These are phyloP conservation scores for Leuctra nigra DNA, from an alignment of 2,888 invertebrate genomes.

Conservation along the genomic window DNA sequence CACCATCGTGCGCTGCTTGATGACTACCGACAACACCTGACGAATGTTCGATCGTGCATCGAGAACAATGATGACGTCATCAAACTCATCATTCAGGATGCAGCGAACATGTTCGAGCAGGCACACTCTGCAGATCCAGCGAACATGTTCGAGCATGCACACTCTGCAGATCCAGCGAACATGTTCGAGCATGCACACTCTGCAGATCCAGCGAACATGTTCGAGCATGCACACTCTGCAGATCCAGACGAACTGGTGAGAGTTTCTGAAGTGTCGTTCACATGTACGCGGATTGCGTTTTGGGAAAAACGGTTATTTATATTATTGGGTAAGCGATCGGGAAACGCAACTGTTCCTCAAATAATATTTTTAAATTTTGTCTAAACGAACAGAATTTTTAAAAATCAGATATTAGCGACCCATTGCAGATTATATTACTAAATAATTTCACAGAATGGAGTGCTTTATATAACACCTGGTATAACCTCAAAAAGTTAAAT, in stretches of 20 bases:
- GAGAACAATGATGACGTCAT: conserved; percentile 57
- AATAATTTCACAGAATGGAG: too few species aligned
- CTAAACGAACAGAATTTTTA: too few species aligned
- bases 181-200: conserved; percentile 55
- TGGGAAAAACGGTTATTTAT: too few species aligned
- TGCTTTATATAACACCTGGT: too few species aligned
- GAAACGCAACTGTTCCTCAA: too few species aligned
- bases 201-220: conserved; percentile 28
- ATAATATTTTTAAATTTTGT: too few species aligned
- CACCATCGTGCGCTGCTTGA: conserved; percentile 69
- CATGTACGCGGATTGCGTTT: too few species aligned
- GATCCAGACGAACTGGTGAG: conserved; percentile 27
- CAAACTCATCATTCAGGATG: conserved; percentile 67
- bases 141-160: conserved; percentile 54
- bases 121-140: conserved; percentile 39
- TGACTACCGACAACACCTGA: conserved; percentile 61
- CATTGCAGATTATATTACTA: too few species aligned
- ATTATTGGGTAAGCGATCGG: too few species aligned
- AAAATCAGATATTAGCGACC: too few species aligned
- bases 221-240: conserved; percentile 55
- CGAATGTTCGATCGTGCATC: conserved; percentile 68
- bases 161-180: conserved; percentile 32
- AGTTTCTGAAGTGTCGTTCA: too few species aligned
- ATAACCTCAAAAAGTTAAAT: too few species aligned
- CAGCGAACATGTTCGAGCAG: conserved; percentile 80